phyloP scores from a whole-genome alignment of 2,888 invertebrate species.

The Eilema griseolum region DNA sequence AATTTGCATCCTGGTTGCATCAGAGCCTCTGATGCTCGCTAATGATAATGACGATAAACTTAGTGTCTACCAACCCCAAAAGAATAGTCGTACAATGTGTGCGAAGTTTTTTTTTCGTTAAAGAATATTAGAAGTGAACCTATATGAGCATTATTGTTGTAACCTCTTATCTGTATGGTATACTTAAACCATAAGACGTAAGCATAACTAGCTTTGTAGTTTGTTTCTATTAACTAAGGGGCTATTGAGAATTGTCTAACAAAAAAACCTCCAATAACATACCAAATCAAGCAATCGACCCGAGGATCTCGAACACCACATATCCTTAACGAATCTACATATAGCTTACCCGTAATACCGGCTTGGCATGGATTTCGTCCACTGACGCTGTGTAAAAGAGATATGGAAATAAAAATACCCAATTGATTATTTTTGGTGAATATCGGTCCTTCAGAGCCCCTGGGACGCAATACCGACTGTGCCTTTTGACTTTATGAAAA shows the following conservation, averaged over 20 bases:
- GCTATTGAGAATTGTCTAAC: background rate
- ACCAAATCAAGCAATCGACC: background rate
- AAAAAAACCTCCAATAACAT: background rate
- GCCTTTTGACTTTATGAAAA: slow-evolving; percentile 3
- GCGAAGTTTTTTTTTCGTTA: too few species aligned
- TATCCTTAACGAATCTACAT: background rate
- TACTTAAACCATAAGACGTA: too few species aligned
- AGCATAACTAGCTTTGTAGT: too few species aligned
- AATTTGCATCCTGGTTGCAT: too few species aligned
- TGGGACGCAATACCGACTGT: slow-evolving; percentile 1
- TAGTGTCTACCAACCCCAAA: too few species aligned
- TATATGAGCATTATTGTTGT: too few species aligned
- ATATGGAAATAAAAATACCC: slow-evolving; percentile 1
- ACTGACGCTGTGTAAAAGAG: slow-evolving; percentile 4
- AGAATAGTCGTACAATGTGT: too few species aligned
- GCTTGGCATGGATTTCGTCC: background rate
- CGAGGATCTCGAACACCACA: background rate
- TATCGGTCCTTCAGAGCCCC: slow-evolving; percentile 1
- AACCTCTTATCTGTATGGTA: too few species aligned
- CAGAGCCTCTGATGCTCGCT: too few species aligned
- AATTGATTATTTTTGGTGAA: slow-evolving; percentile 3
- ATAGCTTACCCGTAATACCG: background rate
- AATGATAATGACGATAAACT: too few species aligned
- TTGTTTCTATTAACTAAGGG: too few species aligned
- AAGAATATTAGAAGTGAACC: too few species aligned